phyloP scores from a whole-genome alignment of 2,888 invertebrate genomes.

The Chelonus formosanus region DNA sequence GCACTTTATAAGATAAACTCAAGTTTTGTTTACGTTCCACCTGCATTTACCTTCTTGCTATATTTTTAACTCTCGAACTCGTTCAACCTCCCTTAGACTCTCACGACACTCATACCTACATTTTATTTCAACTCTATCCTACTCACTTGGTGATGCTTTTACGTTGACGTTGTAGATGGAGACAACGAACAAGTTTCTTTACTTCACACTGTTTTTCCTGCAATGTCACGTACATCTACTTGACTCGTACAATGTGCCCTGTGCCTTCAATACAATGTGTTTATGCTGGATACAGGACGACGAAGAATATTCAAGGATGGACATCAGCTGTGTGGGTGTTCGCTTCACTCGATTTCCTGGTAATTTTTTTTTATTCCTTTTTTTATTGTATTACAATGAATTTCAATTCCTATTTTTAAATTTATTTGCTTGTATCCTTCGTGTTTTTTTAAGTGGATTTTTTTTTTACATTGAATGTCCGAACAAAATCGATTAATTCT shows the following conservation, averaged over 20 bases:
- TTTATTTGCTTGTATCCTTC: no score
- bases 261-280: slow-evolving; percentile 77
- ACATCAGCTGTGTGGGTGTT: slow-evolving; percentile 76
- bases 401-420: no score
- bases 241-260: slow-evolving; percentile 68
- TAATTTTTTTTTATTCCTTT: slow-evolving; percentile 50
- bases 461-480: no score
- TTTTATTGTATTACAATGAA: not conserved
- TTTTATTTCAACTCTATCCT: slow-evolving; percentile 6
- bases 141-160: slow-evolving; percentile 4
- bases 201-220: slow-evolving; percentile 44
- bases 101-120: slow-evolving; percentile 1
- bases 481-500: no score
- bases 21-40: slow-evolving; percentile 30
- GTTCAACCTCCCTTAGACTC: not conserved
- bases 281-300: slow-evolving; percentile 73
- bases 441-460: no score
- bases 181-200: slow-evolving; percentile 36
- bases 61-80: not conserved
- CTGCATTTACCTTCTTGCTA: not conserved
- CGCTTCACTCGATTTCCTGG: slow-evolving; percentile 79
- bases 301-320: slow-evolving; percentile 62
- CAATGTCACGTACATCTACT: slow-evolving; percentile 65
- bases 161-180: slow-evolving; percentile 39
- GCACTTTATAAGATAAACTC: slow-evolving; percentile 31